Base-by-base conservation (phyloP, 1,140 invertebrate genomes). In the Neotoxoptera formosana region DNA sequence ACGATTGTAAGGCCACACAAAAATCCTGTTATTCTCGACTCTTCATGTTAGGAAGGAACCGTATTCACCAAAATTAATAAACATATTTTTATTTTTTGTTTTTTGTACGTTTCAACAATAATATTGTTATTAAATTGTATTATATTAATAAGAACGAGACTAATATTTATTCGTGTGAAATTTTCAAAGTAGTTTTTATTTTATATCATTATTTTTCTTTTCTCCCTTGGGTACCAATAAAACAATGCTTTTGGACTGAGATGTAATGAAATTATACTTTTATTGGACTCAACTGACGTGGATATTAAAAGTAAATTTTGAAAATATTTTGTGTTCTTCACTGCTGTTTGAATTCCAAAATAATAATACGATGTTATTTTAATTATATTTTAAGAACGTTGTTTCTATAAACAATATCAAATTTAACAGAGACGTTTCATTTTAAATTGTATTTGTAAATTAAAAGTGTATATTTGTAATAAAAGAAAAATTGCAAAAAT, bases 211-310 rank as follows among this genome's bases (percentile, higher is more conserved):
- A n/a, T 36, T 53, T 56, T 36, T 89, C 21, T 89, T 36, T 53
- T 36, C 87, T 89, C 87, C 87, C 87, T 56, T 36, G 87, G 48
- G 87, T 36, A 89, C n/a, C 9, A 56, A 53, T 53, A 89, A 53
- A 48, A 89, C 34, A 56, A 89, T 36, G 34, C 87, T 9, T 89
- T 53, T 36, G 30, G 51, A 25, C 48, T 34, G 21, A 30, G 87
- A 36, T 89, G 48, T 89, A 87, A 87, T 89, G 48, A 89, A 89
- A 89, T 89, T 89, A 89, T 34, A 53, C 34, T 89, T 89, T 89
- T 89, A 53, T 89, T 53, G 87, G 34, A 36, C 25, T 53, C 48
- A 51, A 89, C 87, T 36, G 51, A 34, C 48, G 48, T 34, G 48
- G 48, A 89, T 89, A 89, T 89, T 88, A 88, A 51, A 88, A 51